These are phyloP conservation scores for Phengaris alcon DNA, from an alignment of 2,888 invertebrate species.

Conservation along the genomic window DNA sequence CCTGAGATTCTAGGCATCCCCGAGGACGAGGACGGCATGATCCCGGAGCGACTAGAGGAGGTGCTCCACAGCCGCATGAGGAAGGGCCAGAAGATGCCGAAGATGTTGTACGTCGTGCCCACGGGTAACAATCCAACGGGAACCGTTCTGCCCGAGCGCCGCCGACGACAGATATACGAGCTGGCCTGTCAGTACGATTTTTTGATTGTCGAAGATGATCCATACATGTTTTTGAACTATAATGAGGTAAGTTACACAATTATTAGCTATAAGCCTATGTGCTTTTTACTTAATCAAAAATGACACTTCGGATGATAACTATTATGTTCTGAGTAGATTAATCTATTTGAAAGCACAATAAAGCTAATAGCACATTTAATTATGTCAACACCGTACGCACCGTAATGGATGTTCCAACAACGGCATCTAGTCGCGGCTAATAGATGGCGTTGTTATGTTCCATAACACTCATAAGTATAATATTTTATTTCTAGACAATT, in stretches of 20 bases:
- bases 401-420: too few species aligned
- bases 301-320: too few species aligned
- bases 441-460: too few species aligned
- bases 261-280: too few species aligned
- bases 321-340: too few species aligned
- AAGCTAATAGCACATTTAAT: too few species aligned
- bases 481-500: too few species aligned
- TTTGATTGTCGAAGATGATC: slow-evolving; percentile 89
- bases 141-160: slow-evolving; percentile 81
- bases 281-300: too few species aligned
- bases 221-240: slow-evolving; percentile 89
- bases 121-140: slow-evolving; percentile 89
- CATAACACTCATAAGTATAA: too few species aligned
- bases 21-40: slow-evolving; percentile 84
- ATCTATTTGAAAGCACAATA: too few species aligned
- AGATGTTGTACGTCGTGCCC: slow-evolving; percentile 85
- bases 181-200: slow-evolving; percentile 88
- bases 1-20: slow-evolving; percentile 83
- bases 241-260: slow-evolving; percentile 66
- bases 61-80: slow-evolving; percentile 69
- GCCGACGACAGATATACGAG: slow-evolving; percentile 84
- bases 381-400: too few species aligned
- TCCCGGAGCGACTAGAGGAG: slow-evolving; percentile 79
- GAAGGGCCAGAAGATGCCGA: slow-evolving; percentile 81
- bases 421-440: too few species aligned